Evolutionary conservation across 2,888 invertebrate species (phyloP).

Genomic region (Spilosoma lubricipeda): DNA sequence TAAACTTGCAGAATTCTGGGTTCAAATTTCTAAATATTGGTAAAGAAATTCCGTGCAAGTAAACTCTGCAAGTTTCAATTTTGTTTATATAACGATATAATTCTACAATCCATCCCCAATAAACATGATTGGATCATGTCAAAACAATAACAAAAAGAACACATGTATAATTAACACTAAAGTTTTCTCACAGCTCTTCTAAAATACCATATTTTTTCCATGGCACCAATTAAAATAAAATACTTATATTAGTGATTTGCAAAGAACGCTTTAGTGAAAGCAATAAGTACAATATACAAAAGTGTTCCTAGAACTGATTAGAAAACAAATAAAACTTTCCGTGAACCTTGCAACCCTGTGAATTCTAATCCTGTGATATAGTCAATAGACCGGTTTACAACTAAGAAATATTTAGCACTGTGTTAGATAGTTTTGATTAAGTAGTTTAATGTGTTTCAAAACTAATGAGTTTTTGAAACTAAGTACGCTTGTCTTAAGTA

Average conservation of each 20-base stretch:
- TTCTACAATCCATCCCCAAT: not conserved
- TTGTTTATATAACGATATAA: not conserved
- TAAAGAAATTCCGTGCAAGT: constrained; percentile 5
- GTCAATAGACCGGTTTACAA: constrained; percentile 67
- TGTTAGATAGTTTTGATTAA: constrained; percentile 30
- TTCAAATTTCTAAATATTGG: not conserved
- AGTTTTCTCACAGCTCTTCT: constrained; percentile 17
- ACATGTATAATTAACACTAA: constrained; percentile 12
- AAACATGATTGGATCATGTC: constrained; percentile 17
- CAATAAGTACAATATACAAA: constrained; percentile 46
- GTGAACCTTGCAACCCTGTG: constrained; percentile 78
- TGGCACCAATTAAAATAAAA: constrained; percentile 52
- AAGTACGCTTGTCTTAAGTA: not conserved
- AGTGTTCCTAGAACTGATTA: constrained; percentile 22
- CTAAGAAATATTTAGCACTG: constrained; percentile 57
- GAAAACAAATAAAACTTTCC: constrained; percentile 44
- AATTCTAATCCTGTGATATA: constrained; percentile 79
- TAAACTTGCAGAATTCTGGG: not conserved
- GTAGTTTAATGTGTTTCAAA: not conserved
- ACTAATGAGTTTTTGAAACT: not conserved
- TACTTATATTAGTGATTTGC: constrained; percentile 34
- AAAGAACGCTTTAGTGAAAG: constrained; percentile 38
- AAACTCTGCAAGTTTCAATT: not conserved
- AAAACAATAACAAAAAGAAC: constrained; percentile 15
- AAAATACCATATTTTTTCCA: constrained; percentile 31